These are phyloP conservation scores for Nicator chloris DNA, from an alignment of 2,113 vertebrate genomes.

Conservation along the genomic window DNA sequence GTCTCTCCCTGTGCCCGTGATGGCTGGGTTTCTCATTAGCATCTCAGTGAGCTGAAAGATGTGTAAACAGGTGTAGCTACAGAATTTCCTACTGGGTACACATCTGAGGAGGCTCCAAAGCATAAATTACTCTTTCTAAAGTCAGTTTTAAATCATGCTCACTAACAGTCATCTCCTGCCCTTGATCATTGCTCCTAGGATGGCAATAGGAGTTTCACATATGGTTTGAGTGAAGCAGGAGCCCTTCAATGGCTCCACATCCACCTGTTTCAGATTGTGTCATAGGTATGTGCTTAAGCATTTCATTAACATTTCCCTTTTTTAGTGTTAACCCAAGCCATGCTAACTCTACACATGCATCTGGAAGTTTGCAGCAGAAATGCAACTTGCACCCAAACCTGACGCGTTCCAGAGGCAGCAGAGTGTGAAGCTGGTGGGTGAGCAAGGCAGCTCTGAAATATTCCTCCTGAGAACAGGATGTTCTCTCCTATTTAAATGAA, in stretches of 20 bases:
- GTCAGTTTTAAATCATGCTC: slow-evolving; percentile 56
- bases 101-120: slow-evolving; percentile 52
- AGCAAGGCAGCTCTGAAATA: background rate
- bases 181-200: slow-evolving; percentile 49
- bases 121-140: slow-evolving; percentile 58
- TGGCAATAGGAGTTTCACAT: slow-evolving; percentile 35
- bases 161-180: slow-evolving; percentile 44
- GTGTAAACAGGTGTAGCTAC: slow-evolving; percentile 58
- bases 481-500: background rate
- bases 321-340: background rate
- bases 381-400: background rate
- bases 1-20: background rate
- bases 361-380: background rate
- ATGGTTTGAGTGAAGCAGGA: slow-evolving; percentile 58
- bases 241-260: background rate
- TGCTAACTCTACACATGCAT: background rate
- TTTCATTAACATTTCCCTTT: slow-evolving; percentile 37
- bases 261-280: slow-evolving; percentile 66
- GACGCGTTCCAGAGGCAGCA: rapidly evolving
- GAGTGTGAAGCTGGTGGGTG: rapidly evolving
- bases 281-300: slow-evolving; percentile 45
- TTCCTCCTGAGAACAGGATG: background rate
- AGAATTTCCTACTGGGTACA: slow-evolving; percentile 53
- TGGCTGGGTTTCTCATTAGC: slow-evolving; percentile 47
- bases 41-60: slow-evolving; percentile 17